These are phyloP conservation scores for Plemyria rubiginata DNA, from an alignment of 2,888 invertebrate species.

Conservation along the genomic window DNA sequence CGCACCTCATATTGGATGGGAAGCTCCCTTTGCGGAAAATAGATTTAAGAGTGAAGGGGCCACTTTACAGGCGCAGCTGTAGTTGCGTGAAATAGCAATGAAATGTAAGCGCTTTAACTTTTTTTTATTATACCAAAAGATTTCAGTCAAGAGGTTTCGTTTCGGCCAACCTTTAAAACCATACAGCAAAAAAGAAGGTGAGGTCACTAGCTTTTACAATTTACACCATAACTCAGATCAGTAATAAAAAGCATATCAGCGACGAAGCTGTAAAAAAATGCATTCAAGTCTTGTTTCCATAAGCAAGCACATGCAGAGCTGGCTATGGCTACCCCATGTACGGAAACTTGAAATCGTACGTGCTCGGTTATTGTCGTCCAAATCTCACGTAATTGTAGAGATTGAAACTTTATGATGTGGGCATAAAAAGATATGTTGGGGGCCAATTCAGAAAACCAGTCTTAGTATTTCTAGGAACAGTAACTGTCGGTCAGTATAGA, in stretches of 20 bases:
- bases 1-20: conserved; percentile 32
- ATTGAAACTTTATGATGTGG: conserved; percentile 14
- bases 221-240: not conserved
- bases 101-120: too few species aligned
- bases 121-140: not conserved
- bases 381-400: conserved; percentile 8
- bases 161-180: not conserved
- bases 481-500: not conserved
- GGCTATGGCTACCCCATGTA: not conserved
- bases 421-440: conserved; percentile 3
- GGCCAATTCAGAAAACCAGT: conserved; percentile 12
- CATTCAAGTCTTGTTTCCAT: conserved; percentile 33
- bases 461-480: conserved; percentile 9
- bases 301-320: conserved; percentile 1
- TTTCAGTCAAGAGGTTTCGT: not conserved
- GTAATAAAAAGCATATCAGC: conserved; percentile 3
- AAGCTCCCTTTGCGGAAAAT: too few species aligned
- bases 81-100: too few species aligned
- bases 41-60: too few species aligned
- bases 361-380: conserved; percentile 4
- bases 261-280: not conserved
- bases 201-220: not conserved
- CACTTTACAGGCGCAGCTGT: too few species aligned
- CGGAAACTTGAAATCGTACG: conserved; percentile 9
- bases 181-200: not conserved